Evolutionary conservation across 2,797 vertebrate genomes (phyloP).

Genomic region (Poeciliopsis presidionis): DNA sequence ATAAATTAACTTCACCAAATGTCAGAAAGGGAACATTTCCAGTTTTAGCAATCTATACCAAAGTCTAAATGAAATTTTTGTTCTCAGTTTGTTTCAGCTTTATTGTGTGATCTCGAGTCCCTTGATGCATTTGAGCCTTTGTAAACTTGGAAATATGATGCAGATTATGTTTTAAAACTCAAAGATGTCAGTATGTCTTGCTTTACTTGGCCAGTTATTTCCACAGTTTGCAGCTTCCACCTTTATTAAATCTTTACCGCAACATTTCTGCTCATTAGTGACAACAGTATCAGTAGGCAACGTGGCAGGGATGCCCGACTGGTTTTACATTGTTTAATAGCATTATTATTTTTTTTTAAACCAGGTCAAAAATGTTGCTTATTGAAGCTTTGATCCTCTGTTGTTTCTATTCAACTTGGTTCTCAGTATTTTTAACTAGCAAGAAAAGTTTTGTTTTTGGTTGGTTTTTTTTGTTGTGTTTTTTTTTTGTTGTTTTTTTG

Average conservation of each 20-base stretch:
- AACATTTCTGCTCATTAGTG: conserved; percentile 44
- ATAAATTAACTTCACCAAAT: conserved; percentile 61
- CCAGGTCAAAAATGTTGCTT: conserved; percentile 57
- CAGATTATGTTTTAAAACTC: conserved; percentile 30
- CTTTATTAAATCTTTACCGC: conserved; percentile 39
- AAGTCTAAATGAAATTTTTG: conserved; percentile 61
- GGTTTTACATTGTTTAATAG: conserved; percentile 67
- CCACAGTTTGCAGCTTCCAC: conserved; percentile 52
- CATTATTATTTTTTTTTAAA: conserved; percentile 46
- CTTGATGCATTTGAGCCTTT: conserved; percentile 29
- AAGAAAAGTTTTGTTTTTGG: conserved; percentile 79
- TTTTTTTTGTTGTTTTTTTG: conserved; percentile 49
- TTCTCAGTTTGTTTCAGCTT: conserved; percentile 37
- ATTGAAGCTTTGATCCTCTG: conserved; percentile 55
- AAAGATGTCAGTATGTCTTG: conserved; percentile 18
- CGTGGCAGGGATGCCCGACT: conserved; percentile 41
- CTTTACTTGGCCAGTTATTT: conserved; percentile 58
- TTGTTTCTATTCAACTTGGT: conserved; percentile 66
- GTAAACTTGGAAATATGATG: conserved; percentile 40
- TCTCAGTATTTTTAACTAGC: conserved; percentile 91
- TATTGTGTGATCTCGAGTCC: conserved; percentile 12
- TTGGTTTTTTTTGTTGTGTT: conserved; percentile 28
- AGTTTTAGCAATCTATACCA: conserved; percentile 63
- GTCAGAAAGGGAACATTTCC: conserved; percentile 66
- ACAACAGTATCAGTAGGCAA: conserved; percentile 50